These are phyloP conservation scores for Meghimatium bilineatum DNA, from an alignment of 2,888 invertebrate species.

Conservation along the genomic window DNA sequence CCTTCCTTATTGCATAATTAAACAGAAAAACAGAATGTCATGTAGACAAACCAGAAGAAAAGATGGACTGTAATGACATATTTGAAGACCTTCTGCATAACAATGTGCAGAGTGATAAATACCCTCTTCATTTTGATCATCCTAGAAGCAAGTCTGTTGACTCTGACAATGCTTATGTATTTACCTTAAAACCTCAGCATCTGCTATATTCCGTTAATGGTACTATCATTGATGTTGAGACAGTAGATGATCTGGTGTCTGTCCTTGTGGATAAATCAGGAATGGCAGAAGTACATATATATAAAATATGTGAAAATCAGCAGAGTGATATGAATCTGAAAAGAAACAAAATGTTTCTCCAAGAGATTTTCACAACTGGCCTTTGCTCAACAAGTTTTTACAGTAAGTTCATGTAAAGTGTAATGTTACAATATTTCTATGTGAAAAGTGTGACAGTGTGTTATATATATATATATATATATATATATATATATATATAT, in stretches of 20 bases:
- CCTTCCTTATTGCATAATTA: not conserved
- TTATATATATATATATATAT: too few species aligned
- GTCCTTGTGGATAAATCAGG: conserved; percentile 27
- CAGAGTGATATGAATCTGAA: not conserved
- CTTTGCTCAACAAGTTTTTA: not conserved
- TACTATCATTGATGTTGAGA: conserved; percentile 14
- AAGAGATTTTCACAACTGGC: conserved; percentile 10
- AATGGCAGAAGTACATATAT: conserved; percentile 11
- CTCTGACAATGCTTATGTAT: not conserved
- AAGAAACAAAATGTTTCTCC: not conserved
- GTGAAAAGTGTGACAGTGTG: not conserved
- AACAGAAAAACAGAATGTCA: not conserved
- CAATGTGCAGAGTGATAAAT: not conserved
- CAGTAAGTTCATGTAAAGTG: not conserved
- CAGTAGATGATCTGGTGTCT: conserved; percentile 1
- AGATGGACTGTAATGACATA: conserved; percentile 24
- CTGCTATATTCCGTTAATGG: conserved; percentile 18
- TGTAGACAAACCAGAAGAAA: not conserved
- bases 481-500: too few species aligned
- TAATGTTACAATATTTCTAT: not conserved
- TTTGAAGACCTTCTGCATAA: conserved; percentile 29
- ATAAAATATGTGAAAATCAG: not conserved
- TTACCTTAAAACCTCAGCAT: conserved; percentile 4
- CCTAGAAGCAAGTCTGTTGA: not conserved
- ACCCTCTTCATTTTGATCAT: not conserved